Percentiles rank a stretch among this genome's conserved stretches.
These are phyloP conservation scores for Nasonia oneida DNA, from an alignment of 2,888 invertebrate genomes.

Conservation along the genomic window DNA sequence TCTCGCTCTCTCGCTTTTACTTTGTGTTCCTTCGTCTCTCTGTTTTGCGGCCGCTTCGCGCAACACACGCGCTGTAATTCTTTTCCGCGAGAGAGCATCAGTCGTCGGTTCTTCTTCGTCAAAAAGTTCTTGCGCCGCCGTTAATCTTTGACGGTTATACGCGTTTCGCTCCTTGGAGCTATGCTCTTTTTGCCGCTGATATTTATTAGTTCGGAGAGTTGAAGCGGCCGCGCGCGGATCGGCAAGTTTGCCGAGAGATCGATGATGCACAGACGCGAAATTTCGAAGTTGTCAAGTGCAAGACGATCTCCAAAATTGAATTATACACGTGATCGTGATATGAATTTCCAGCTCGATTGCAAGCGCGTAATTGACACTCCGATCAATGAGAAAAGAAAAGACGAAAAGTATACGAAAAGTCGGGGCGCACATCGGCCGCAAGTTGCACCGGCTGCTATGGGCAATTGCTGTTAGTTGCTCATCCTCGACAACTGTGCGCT, in stretches of 20 bases:
- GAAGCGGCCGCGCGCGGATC: not conserved
- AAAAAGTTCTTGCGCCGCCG: slow-evolving; percentile 10
- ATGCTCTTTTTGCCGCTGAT: not conserved
- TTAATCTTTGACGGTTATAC: slow-evolving; percentile 28
- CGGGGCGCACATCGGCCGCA: not conserved
- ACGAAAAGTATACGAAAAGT: not conserved
- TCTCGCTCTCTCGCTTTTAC: not conserved
- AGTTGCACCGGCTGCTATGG: not conserved
- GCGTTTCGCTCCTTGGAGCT: not conserved
- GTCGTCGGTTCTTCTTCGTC: slow-evolving; percentile 34
- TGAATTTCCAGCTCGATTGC: too few species aligned
- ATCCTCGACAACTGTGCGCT: slow-evolving; percentile 17
- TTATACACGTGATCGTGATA: too few species aligned
- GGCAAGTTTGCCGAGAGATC: not conserved
- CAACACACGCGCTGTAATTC: not conserved
- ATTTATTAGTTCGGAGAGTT: too few species aligned
- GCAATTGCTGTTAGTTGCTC: not conserved
- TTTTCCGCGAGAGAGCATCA: not conserved
- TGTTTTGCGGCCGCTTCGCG: not conserved
- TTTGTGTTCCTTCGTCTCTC: slow-evolving; percentile 28
- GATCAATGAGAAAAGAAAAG: too few species aligned
- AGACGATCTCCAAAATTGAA: not conserved
- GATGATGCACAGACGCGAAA: not conserved
- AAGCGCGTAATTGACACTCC: too few species aligned
- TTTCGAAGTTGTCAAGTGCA: not conserved